Evolutionary conservation across 2,888 invertebrate genomes (phyloP), one percentile per base, ranked within the genome.

Genomic region (Ephialtes manifestator): DNA sequence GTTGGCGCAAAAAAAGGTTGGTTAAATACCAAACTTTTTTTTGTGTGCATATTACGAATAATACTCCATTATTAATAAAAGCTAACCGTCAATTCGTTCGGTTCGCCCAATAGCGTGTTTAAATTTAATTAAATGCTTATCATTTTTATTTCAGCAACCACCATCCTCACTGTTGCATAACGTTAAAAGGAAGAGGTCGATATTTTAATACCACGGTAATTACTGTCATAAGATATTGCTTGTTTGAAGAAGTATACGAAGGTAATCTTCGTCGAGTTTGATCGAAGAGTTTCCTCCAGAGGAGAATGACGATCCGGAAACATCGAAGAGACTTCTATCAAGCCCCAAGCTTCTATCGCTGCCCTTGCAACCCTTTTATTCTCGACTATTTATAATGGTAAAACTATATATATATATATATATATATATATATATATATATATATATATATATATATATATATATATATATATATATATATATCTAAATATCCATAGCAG

Each of bases 271-370:
- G 11, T 63, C 28, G 48, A 63, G 35, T 63, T 63, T 75, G 31
- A 63, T 75, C 75, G 48, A 48, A 48, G 60, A 48, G 60, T 63
- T 48, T 31, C 18, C 4, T 28, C 18, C 1, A 24, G 60, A 48
- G 48, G 20, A 60, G 39, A 58, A 74, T 60, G 72, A 75, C 63
- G 46, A 63, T 60, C 60, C 48, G 31, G 15, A 48, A 46, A 63
- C 48, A 60, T 60, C 28, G 60, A 20, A 46, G 13, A 28, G 74
- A 11, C 55, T 74, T 60, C 18, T 48, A 18, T 60, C 58, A 46
- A 74, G 60, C 58, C 15, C 18, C 2, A 8, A 55, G 55, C 55
- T 51, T 48, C 35, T 18, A 31, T 28, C 10, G 43, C 46, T 58
- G n/a, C 46, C 15, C 15, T 46, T 24, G 46, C 13, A 31, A 13